These are phyloP conservation scores for Sebastes fasciatus DNA, from an alignment of 2,113 vertebrate genomes.

Conservation along the genomic window DNA sequence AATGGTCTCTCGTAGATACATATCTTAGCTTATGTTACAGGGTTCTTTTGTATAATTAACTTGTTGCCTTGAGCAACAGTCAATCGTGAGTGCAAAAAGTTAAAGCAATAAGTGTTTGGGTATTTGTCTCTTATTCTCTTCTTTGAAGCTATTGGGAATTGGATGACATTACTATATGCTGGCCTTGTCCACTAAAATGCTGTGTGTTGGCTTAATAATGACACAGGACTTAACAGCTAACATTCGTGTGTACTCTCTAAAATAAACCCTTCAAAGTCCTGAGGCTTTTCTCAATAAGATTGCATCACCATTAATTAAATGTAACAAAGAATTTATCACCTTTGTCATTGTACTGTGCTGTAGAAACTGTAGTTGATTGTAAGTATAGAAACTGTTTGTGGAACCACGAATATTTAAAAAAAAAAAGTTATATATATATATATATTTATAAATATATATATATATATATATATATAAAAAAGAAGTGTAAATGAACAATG, in stretches of 20 bases:
- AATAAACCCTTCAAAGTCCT: conserved; percentile 67
- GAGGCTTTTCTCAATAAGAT: conserved; percentile 80
- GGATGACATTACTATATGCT: conserved; percentile 63
- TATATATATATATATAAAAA: conserved; percentile 33
- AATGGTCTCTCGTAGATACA: conserved; percentile 70
- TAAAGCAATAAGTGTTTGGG: conserved; percentile 86
- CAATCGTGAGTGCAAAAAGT: conserved; percentile 80
- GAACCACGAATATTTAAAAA: conserved; percentile 74
- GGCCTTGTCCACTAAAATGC: conserved; percentile 59
- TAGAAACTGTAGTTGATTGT: conserved; percentile 93
- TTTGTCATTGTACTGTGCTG: conserved; percentile 88
- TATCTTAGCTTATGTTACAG: conserved; percentile 80
- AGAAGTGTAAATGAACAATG: conserved; percentile 79
- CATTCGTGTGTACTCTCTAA: conserved; percentile 70
- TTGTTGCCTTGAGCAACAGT: conserved; percentile 71
- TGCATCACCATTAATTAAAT: conserved; percentile 81
- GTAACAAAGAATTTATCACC: conserved; percentile 82
- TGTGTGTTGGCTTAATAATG: conserved; percentile 54
- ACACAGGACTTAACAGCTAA: conserved; percentile 57
- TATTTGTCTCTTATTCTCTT: conserved; percentile 71
- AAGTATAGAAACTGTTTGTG: conserved; percentile 85
- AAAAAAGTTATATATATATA: conserved; percentile 46
- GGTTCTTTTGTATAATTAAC: conserved; percentile 79
- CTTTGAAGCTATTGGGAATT: conserved; percentile 64
- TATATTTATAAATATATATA: too few relatives aligned